Base-by-base conservation (phyloP, 2,888 invertebrate species). In the Lampropteryx suffumata region DNA sequence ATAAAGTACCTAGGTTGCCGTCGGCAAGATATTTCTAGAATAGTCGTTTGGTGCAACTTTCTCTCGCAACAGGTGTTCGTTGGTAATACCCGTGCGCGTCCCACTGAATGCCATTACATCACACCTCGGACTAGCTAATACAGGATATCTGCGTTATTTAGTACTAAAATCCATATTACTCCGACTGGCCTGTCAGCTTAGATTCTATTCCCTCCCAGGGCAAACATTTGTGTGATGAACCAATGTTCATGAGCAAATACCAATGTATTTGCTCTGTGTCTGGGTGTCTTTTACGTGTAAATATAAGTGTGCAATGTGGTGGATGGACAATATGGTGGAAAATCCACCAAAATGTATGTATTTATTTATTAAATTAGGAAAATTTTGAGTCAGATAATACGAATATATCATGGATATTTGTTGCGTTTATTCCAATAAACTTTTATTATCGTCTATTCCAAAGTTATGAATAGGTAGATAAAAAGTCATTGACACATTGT, bases 101-200 rank as follows among this genome's bases (percentile, higher is more conserved):
- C 55, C 67, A 69, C 67, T 72, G 72, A 74, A 75, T 64, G 69
- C 69, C 59, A 69, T 79, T 81, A 77, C 76, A 75, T 77, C 76
- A 76, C 69, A 57, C 58, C 64, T 62, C 28, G 30, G 40, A 56
- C 54, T 49, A 48, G 42, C 51, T 59, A 57, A 50, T 51, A 59
- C 47, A 57, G 51, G 56, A 54, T 56, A 53, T 41, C 29, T 41
- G 41, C 40, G 10, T 21, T 48, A 42, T 27, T 5, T 26, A 17
- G 26, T 28, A 12, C 6, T 28, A 9, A 29, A 17, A 35, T 8
- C 3, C 11, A 35, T n/a, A 13, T 33, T 17, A 17, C 33, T 33
- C 14, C 3, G 9, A n/a, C n/a, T n/a, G n/a, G n/a, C n/a, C n/a
- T n/a, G n/a, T n/a, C n/a, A n/a, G n/a, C n/a, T n/a, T n/a, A n/a